These are phyloP conservation scores for Drosophila maculinotata DNA, from an alignment of 2,888 invertebrate species.

Conservation along the genomic window DNA sequence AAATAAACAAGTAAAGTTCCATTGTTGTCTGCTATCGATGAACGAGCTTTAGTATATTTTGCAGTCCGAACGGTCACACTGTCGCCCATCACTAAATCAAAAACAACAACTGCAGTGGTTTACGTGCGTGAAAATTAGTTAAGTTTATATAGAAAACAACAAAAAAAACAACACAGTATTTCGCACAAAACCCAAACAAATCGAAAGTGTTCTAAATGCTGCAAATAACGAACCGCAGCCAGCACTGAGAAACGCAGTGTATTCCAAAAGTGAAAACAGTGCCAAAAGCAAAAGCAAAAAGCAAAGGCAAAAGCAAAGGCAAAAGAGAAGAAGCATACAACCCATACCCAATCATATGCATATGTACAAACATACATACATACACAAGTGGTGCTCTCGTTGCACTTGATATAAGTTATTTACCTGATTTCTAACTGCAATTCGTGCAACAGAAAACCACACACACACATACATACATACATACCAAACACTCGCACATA, in stretches of 20 bases:
- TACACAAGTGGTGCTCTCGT: constrained; percentile 52
- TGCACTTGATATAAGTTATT: constrained; percentile 61
- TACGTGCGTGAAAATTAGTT: constrained; percentile 78
- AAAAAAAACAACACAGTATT: constrained; percentile 49
- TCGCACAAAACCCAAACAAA: constrained; percentile 19
- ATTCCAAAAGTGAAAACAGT: constrained; percentile 71
- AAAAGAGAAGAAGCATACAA: constrained; percentile 37
- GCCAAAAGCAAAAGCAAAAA: constrained; percentile 43
- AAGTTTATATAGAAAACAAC: constrained; percentile 63
- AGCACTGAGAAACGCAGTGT: constrained; percentile 39
- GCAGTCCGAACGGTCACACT: constrained; percentile 24
- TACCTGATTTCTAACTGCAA: constrained; percentile 57
- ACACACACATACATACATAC: constrained; percentile 22
- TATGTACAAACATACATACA: constrained; percentile 41
- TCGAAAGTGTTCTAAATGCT: constrained; percentile 54
- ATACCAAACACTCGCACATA: constrained; percentile 6
- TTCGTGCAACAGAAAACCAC: constrained; percentile 22
- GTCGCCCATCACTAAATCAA: constrained; percentile 39
- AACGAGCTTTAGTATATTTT: constrained; percentile 6
- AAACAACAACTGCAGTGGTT: constrained; percentile 65
- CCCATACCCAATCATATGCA: constrained; percentile 27
- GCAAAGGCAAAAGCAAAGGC: constrained; percentile 34
- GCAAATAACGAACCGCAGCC: constrained; percentile 35
- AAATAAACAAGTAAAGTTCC: too few species aligned
- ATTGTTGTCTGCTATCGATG: constrained; percentile 9